A percentile compares a stretch with the other conserved stretches of the same genome.
These are phyloP conservation scores for Chrysogorgia sp. DNA, from an alignment of 92 coral and sea anemone genomes.

Conservation along the genomic window DNA sequence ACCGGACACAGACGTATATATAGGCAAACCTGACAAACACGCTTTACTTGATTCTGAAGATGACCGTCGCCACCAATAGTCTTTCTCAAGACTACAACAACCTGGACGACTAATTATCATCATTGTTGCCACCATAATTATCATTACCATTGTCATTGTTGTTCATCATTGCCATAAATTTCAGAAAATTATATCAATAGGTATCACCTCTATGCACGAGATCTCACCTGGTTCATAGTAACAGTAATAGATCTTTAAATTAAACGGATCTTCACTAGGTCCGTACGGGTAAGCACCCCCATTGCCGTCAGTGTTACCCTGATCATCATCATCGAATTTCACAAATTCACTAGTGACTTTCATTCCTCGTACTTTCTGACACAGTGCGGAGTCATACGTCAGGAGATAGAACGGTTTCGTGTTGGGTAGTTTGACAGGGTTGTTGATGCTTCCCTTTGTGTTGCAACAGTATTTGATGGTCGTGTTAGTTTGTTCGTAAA, in stretches of 20 bases:
- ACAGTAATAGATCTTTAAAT: constrained; percentile 92
- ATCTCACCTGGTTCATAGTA: constrained; percentile 91
- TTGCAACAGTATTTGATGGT: constrained; percentile 96
- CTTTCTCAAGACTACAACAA: no score
- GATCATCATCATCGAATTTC: constrained; percentile 97
- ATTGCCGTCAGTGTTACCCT: constrained; percentile 91
- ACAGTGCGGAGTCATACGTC: constrained; percentile 90
- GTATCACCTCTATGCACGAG: no score
- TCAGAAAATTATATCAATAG: no score
- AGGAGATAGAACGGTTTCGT: constrained; percentile 89
- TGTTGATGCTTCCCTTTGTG: constrained; percentile 88
- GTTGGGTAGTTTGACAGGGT: constrained; percentile 93
- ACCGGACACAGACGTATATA: no score
- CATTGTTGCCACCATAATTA: no score
- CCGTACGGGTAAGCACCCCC: constrained; percentile 97
- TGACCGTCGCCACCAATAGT: no score
- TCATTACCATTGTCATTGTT: background rate
- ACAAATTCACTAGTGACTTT: constrained; percentile 90
- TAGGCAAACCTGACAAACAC: no score
- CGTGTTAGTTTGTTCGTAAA: constrained; percentile 81
- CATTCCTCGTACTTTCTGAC: constrained; percentile 91
- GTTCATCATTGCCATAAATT: no score
- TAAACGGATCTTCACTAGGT: constrained; percentile 97
- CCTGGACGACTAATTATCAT: no score
- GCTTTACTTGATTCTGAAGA: no score